phyloP scores from a whole-genome alignment of 1,140 invertebrate genomes.

The Drosophila takahashii region DNA sequence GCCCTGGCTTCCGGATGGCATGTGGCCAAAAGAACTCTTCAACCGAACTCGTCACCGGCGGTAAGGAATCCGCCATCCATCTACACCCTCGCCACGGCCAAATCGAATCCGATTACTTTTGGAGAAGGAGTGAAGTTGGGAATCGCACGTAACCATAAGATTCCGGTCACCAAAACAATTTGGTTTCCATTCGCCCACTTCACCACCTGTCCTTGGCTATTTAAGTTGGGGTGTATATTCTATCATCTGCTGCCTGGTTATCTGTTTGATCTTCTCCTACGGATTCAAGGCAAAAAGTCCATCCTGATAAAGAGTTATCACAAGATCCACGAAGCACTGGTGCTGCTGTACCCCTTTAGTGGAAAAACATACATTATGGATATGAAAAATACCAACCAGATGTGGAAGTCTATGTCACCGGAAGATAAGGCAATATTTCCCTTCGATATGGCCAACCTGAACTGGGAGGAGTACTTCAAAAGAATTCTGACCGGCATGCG shows the following conservation, averaged over 20 bases:
- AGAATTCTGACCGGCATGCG: neutral
- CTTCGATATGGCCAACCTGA: constrained; percentile 88
- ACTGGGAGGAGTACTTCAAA: constrained; percentile 86
- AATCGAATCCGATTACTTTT: constrained; percentile 87
- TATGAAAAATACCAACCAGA: constrained; percentile 87
- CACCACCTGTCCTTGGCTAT: constrained; percentile 77
- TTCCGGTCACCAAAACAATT: constrained; percentile 78
- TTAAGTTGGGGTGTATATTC: constrained; percentile 84
- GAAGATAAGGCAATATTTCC: constrained; percentile 88
- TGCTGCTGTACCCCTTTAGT: constrained; percentile 88
- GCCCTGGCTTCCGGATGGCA: constrained; percentile 90
- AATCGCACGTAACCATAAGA: constrained; percentile 40
- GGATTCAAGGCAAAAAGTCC: constrained; percentile 79
- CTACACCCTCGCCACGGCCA: constrained; percentile 89
- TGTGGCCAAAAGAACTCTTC: constrained; percentile 85
- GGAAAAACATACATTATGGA: constrained; percentile 87
- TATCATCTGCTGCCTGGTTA: constrained; percentile 87
- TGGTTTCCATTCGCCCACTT: constrained; percentile 85
- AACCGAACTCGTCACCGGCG: neutral
- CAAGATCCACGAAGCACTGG: constrained; percentile 88
- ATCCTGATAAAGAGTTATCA: constrained; percentile 88
- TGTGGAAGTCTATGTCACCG: constrained; percentile 87
- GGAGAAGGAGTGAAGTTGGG: constrained; percentile 84
- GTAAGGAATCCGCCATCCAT: constrained; percentile 84
- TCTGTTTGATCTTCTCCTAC: constrained; percentile 85